Conservation (phyloP, 1,140 invertebrate genomes). For the Ips typographus region DNA sequence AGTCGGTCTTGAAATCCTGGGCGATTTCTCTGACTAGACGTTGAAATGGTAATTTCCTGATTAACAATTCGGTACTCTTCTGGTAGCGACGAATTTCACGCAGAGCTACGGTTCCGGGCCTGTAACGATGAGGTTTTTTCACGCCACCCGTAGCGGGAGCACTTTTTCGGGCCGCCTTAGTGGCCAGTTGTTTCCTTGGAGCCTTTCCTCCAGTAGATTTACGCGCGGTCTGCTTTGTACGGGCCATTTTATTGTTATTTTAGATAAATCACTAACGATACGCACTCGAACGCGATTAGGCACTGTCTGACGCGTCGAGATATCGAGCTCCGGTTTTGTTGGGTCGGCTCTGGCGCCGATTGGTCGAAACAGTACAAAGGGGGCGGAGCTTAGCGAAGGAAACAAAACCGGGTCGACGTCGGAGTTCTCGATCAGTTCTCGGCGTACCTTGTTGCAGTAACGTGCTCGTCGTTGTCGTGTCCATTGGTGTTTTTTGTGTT, state of each 20-base stretch:
- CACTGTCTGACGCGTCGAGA: neutral
- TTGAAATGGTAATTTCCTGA: conserved; percentile 84
- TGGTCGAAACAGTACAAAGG: neutral
- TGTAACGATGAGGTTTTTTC: conserved; percentile 75
- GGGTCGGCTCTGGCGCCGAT: neutral
- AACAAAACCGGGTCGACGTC: conserved; percentile 6
- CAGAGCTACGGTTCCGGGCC: conserved; percentile 82
- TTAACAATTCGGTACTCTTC: conserved; percentile 80
- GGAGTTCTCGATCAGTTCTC: too few species aligned
- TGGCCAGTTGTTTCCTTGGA: conserved; percentile 83
- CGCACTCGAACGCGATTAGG: neutral
- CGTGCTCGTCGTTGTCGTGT: too few species aligned
- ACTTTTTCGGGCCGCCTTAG: conserved; percentile 76
- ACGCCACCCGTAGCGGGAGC: conserved; percentile 74
- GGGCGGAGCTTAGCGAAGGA: conserved; percentile 12
- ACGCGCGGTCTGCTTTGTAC: conserved; percentile 89
- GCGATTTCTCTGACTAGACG: conserved; percentile 84
- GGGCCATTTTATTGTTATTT: conserved; percentile 56
- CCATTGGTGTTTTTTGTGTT: too few species aligned
- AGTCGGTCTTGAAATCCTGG: conserved; percentile 66
- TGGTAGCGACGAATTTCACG: conserved; percentile 86
- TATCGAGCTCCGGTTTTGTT: neutral
- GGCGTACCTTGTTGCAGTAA: too few species aligned
- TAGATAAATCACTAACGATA: neutral
- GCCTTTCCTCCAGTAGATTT: conserved; percentile 86